A percentile compares a stretch with the other conserved stretches of the same genome.
phyloP scores from a whole-genome alignment of 2,888 invertebrate species.

The Coremacera marginata region DNA sequence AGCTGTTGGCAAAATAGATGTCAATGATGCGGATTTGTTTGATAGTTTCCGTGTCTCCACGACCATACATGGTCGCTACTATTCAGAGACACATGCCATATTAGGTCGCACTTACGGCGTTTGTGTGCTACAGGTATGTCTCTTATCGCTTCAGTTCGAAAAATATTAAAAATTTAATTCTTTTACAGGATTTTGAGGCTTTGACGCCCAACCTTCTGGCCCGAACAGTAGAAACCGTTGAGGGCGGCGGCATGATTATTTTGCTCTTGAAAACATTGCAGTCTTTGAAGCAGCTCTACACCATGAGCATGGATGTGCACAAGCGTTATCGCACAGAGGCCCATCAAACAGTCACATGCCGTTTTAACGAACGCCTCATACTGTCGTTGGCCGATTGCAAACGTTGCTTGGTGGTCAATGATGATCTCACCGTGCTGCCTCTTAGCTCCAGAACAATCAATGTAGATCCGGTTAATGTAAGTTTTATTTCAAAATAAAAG shows the following conservation, averaged over 20 bases:
- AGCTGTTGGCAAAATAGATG: conserved; percentile 86
- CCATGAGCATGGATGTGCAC: conserved; percentile 99
- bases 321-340: conserved; percentile 92
- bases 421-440: conserved; percentile 91
- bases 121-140: conserved; percentile 83
- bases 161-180: neutral
- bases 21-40: conserved; percentile 96
- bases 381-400: conserved; percentile 89
- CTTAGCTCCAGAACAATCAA: conserved; percentile 89
- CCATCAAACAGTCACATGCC: conserved; percentile 88
- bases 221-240: conserved; percentile 96
- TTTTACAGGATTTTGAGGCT: conserved; percentile 88
- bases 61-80: conserved; percentile 96
- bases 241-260: conserved; percentile 95
- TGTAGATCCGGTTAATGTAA: conserved; percentile 78
- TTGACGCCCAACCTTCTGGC: conserved; percentile 97
- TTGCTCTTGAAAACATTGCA: conserved; percentile 86
- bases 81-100: conserved; percentile 97
- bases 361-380: conserved; percentile 97
- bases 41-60: conserved; percentile 96
- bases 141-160: neutral
- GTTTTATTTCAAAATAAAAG: conserved; percentile 27
- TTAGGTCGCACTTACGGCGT: conserved; percentile 97
- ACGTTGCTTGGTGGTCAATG: conserved; percentile 93
- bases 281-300: conserved; percentile 93